Evolutionary conservation across 2,113 vertebrate species (phyloP), one percentile per base, ranked within the genome.

Genomic region (Colius striatus): DNA sequence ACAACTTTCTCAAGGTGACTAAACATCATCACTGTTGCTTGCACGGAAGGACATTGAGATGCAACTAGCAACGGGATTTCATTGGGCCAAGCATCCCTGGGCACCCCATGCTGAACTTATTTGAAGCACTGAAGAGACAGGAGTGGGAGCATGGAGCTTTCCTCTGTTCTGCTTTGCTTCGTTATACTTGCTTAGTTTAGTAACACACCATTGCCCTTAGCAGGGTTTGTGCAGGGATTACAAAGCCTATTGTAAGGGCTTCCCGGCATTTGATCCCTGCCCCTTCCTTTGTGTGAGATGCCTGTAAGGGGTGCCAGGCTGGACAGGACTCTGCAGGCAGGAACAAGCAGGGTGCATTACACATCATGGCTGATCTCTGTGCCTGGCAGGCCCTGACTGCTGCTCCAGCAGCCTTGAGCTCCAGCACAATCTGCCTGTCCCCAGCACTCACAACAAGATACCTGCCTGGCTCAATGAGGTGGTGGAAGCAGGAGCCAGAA

Each of bases 1-100:
- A 80, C 26, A 87, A 18, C 54, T 82, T 91, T 87, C 70, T 12
- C 58, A 89, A 96, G 84, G 50, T 89, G 36, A 92, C 32, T 89
- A 65, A 86, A 82, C 17, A 51, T 95, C 71, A 34, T 92, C 66
- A 47, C 63, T 87, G 48, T 50, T 79, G 25, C 84, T 89, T 84
- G 43, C 50, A 29, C 29, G 57, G 71, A 92, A 94, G 70, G 47
- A 87, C 77, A 84, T 3, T 14, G n/a, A 79, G 76, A 54, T 61
- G 25, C 71, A 92, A 29, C 57, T 26, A 63, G 74, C 21, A 79
- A 48, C 78, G 29, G 41, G 30, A 34, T 84, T 82, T 48, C 57
- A 29, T 29, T 45, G 23, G 65, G 85, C 18, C n/a, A 4, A 87
- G 68, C 3, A 14, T 29, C 41, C 25, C 73, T 86, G 55, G 26